Conservation (phyloP, 2,888 invertebrate species). For the Nowickia ferox region DNA sequence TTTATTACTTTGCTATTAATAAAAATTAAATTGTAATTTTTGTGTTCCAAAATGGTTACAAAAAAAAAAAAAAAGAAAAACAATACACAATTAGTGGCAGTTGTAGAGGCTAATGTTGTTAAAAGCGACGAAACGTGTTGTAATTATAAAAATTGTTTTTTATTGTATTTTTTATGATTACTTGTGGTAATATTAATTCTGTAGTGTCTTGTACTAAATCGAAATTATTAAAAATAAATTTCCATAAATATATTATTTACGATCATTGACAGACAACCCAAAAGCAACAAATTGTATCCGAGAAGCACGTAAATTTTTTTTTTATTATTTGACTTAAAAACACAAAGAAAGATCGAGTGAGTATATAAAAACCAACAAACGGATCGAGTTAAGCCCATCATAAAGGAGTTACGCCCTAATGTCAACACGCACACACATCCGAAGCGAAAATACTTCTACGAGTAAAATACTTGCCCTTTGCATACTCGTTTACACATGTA, state of each 20-base stretch:
- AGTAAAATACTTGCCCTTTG: slow-evolving; percentile 34
- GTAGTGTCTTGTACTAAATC: slow-evolving; percentile 59
- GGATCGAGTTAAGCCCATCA: slow-evolving; percentile 60
- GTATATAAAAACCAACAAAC: slow-evolving; percentile 32
- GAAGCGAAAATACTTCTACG: not conserved
- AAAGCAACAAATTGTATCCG: slow-evolving; percentile 45
- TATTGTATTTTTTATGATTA: not conserved
- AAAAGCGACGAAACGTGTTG: slow-evolving; percentile 69
- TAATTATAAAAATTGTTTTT: slow-evolving; percentile 58
- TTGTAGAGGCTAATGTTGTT: slow-evolving; percentile 22
- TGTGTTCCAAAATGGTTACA: slow-evolving; percentile 4
- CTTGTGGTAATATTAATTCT: slow-evolving; percentile 29
- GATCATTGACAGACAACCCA: slow-evolving; percentile 59
- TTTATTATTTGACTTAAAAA: slow-evolving; percentile 21
- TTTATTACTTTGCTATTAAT: slow-evolving; percentile 56
- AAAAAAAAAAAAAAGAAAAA: slow-evolving; percentile 7
- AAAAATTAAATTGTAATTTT: slow-evolving; percentile 68
- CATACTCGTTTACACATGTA: not conserved
- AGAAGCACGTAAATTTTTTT: slow-evolving; percentile 60
- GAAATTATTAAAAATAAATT: slow-evolving; percentile 70
- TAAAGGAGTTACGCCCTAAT: slow-evolving; percentile 66
- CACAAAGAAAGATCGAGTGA: not conserved
- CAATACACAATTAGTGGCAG: slow-evolving; percentile 61
- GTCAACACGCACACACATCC: slow-evolving; percentile 25
- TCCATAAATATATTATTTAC: slow-evolving; percentile 72